A percentile compares a stretch with the other conserved stretches of the same genome.
Evolutionary conservation across 2,888 invertebrate species (phyloP).

Genomic region (Nemoura dubitans): DNA sequence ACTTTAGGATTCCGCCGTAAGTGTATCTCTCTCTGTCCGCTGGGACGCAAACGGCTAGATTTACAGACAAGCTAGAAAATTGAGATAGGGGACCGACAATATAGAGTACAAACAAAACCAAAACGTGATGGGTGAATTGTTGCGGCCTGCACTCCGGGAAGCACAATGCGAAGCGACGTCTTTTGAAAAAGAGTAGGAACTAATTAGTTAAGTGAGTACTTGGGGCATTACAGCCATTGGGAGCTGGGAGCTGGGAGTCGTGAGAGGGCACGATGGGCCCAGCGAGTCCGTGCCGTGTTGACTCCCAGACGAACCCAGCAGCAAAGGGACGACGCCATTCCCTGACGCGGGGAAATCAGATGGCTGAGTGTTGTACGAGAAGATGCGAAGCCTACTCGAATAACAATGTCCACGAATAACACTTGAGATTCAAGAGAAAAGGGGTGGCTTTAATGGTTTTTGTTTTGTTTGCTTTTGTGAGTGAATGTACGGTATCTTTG

Average conservation of each 20-base stretch:
- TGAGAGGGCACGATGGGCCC: not conserved
- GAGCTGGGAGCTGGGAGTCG: not conserved
- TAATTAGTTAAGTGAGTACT: constrained; percentile 38
- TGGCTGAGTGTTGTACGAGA: not conserved
- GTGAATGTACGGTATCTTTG: constrained; percentile 35
- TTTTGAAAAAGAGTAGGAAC: constrained; percentile 32
- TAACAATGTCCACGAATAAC: constrained; percentile 30
- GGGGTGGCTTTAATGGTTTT: constrained; percentile 36
- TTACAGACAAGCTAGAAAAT: constrained; percentile 46
- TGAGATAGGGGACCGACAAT: constrained; percentile 44
- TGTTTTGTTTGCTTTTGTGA: constrained; percentile 37
- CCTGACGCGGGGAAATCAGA: constrained; percentile 23
- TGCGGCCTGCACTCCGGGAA: not conserved
- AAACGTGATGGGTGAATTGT: not conserved
- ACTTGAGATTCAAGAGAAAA: constrained; percentile 19
- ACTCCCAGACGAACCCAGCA: not conserved
- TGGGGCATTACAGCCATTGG: constrained; percentile 9
- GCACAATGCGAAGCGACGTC: constrained; percentile 7
- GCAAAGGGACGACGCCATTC: not conserved
- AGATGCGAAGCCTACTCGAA: constrained; percentile 14
- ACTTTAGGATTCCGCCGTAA: constrained; percentile 28
- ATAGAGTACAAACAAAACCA: constrained; percentile 33
- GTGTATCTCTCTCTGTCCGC: constrained; percentile 34
- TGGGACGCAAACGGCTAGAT: constrained; percentile 44
- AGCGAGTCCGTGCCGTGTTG: constrained; percentile 16